Evolutionary conservation across 2,888 invertebrate species (phyloP).

Genomic region (Caenorhabditis sp.): DNA sequence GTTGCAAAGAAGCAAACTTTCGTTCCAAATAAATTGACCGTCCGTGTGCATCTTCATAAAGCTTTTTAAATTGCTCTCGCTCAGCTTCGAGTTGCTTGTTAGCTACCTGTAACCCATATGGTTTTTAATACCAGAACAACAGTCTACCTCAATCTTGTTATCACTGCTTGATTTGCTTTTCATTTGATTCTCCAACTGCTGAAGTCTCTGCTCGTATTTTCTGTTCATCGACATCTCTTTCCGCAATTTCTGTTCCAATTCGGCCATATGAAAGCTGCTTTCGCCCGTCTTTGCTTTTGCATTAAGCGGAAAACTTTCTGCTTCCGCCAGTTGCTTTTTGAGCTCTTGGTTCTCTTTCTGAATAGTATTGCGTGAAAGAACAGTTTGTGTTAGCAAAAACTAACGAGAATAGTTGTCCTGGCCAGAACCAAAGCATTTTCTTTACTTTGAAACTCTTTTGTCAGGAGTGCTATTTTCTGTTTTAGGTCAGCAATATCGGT

Average conservation of each 20-base stretch:
- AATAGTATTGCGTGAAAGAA: conserved; percentile 12
- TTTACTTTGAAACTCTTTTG: conserved; percentile 56
- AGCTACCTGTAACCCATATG: conserved; percentile 17
- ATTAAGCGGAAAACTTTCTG: conserved; percentile 35
- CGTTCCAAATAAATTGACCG: conserved; percentile 58
- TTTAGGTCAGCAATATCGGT: conserved; percentile 47
- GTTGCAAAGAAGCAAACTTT: conserved; percentile 58
- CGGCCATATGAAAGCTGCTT: conserved; percentile 58
- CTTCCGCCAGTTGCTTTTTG: conserved; percentile 52
- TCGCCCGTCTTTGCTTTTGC: conserved; percentile 21
- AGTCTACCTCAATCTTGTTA: conserved; percentile 30
- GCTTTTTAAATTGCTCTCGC: conserved; percentile 61
- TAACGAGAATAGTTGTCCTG: conserved; percentile 47
- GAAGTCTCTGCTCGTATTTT: conserved; percentile 51
- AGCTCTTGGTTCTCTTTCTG: conserved; percentile 63
- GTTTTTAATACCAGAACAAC: not conserved
- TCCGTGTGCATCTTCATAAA: conserved; percentile 61
- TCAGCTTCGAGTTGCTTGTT: conserved; percentile 48
- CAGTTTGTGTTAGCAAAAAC: no score
- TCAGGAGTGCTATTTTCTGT: conserved; percentile 40
- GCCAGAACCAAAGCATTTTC: conserved; percentile 52
- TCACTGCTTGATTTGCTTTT: conserved; percentile 28
- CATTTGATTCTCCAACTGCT: conserved; percentile 42
- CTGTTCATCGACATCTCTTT: conserved; percentile 54
- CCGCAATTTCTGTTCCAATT: conserved; percentile 55